phyloP scores from a whole-genome alignment of 2,113 vertebrate species.

The Rhinolophus ferrumequinum region DNA sequence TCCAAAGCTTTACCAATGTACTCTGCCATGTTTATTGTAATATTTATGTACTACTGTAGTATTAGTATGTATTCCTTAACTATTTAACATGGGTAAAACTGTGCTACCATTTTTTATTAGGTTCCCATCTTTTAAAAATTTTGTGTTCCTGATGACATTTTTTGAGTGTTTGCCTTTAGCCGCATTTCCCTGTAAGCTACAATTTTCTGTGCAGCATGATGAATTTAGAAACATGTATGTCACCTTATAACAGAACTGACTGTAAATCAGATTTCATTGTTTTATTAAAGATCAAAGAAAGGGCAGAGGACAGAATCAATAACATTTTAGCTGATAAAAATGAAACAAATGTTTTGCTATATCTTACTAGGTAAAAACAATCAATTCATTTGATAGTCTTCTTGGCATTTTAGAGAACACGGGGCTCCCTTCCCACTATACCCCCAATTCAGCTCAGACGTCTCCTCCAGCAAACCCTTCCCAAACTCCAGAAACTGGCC shows the following conservation, averaged over 20 bases:
- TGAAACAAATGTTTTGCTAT: constrained; percentile 15
- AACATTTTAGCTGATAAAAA: constrained; percentile 30
- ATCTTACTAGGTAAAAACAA: not conserved
- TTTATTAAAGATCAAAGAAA: constrained; percentile 57
- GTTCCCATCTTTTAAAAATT: not conserved
- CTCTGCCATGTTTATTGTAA: not conserved
- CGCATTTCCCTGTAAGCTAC: not conserved
- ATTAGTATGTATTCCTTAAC: not conserved
- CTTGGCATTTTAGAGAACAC: not conserved
- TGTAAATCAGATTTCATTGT: constrained; percentile 49
- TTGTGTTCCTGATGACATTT: not conserved
- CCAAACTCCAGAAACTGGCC: too few relatives aligned
- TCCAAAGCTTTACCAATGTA: not conserved
- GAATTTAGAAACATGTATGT: constrained; percentile 21
- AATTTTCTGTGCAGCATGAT: not conserved
- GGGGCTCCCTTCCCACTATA: not conserved
- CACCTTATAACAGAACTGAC: not conserved
- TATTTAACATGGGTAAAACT: not conserved
- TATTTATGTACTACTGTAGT: not conserved
- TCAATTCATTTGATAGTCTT: not conserved
- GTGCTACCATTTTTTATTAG: not conserved
- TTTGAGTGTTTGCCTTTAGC: not conserved
- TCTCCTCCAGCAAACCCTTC: not conserved
- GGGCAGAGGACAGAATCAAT: constrained; percentile 40
- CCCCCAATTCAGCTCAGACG: not conserved